These are phyloP conservation scores for Onychomys arenicola DNA, from an alignment of 2,797 vertebrate species.

Conservation along the genomic window DNA sequence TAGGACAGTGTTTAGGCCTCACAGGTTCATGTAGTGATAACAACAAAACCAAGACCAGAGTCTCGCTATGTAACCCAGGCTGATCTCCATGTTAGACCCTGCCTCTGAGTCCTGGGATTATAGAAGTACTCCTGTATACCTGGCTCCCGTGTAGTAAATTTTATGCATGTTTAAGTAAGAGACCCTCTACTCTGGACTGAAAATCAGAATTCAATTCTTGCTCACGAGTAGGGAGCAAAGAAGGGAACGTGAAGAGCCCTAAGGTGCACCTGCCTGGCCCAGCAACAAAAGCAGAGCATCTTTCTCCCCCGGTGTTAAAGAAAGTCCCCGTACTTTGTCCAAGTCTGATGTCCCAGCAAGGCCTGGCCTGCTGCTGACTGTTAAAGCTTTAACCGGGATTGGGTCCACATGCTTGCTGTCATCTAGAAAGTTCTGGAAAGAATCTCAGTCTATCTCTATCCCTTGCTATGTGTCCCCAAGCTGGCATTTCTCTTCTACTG, in stretches of 20 bases:
- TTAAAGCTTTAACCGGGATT: neutral
- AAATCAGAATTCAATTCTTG: neutral
- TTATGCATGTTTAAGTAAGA: neutral
- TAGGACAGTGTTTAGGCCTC: neutral
- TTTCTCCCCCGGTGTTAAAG: neutral
- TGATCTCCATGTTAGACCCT: neutral
- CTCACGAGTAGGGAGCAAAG: rapidly evolving
- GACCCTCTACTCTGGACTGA: neutral
- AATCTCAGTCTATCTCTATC: neutral
- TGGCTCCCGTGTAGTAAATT: neutral
- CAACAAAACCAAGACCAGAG: neutral
- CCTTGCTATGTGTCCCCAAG: neutral
- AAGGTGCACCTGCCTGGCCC: neutral
- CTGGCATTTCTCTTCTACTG: neutral
- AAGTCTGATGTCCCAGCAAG: too few relatives aligned
- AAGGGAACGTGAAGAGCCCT: neutral
- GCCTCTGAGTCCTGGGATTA: neutral
- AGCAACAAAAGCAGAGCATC: neutral
- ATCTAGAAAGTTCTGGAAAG: neutral
- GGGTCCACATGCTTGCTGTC: neutral
- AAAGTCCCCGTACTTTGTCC: neutral
- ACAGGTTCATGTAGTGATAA: neutral
- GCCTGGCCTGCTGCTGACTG: too few relatives aligned
- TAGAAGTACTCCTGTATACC: neutral
- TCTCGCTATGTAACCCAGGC: neutral